These are phyloP conservation scores for Tretioscincus oriximinensis DNA, from an alignment of 2,113 vertebrate genomes.

Conservation along the genomic window DNA sequence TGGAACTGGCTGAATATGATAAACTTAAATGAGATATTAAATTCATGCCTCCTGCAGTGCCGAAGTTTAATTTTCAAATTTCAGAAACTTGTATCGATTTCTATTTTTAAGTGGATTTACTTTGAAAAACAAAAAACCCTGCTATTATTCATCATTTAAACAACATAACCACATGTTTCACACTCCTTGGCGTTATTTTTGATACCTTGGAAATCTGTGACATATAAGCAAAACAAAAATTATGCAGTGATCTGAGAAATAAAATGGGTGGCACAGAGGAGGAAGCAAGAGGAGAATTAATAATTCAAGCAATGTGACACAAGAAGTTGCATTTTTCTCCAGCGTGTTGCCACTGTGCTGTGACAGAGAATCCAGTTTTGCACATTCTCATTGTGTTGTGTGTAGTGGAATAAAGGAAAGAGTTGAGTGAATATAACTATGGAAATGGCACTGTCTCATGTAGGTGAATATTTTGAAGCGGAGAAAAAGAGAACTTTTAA, in stretches of 20 bases:
- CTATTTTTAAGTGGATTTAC: neutral
- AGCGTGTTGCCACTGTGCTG: neutral
- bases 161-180: neutral
- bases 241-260: conserved; percentile 49
- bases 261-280: conserved; percentile 16
- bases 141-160: conserved; percentile 9
- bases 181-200: neutral
- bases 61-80: neutral
- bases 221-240: conserved; percentile 36
- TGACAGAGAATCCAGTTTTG: conserved; percentile 22
- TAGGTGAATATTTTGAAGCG: neutral
- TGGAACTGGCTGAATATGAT: too few species aligned
- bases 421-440: neutral
- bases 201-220: conserved; percentile 28
- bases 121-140: neutral
- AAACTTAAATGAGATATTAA: neutral
- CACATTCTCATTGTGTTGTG: conserved; percentile 16
- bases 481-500: neutral
- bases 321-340: neutral
- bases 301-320: conserved; percentile 12
- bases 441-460: neutral
- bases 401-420: conserved; percentile 18
- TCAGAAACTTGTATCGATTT: neutral
- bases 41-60: neutral
- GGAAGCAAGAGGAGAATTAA: conserved; percentile 33